These are phyloP conservation scores for Neuroterus valhalla DNA, from an alignment of 1,140 invertebrate genomes.

Conservation along the genomic window DNA sequence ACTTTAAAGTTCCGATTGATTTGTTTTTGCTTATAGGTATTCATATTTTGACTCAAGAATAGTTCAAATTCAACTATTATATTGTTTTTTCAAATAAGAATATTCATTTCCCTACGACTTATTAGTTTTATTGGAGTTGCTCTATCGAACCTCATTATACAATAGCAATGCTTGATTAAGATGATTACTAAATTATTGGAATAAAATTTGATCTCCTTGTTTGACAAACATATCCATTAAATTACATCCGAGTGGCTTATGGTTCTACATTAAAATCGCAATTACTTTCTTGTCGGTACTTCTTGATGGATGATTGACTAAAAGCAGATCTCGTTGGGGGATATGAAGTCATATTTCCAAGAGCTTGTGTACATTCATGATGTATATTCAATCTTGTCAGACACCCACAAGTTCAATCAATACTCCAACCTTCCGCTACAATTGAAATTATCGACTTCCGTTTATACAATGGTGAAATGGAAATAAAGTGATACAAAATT, in stretches of 20 bases:
- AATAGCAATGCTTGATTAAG: no score
- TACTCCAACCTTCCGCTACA: background rate
- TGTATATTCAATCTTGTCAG: background rate
- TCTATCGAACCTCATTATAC: no score
- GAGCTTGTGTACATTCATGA: background rate
- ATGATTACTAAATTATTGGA: no score
- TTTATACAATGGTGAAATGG: no score
- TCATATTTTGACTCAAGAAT: no score
- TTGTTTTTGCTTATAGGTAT: no score
- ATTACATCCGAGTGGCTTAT: conserved; percentile 38
- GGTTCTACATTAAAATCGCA: conserved; percentile 34
- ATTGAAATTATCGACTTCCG: conserved; percentile 27
- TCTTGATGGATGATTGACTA: conserved; percentile 42
- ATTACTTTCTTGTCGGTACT: conserved; percentile 38
- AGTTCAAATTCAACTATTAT: no score
- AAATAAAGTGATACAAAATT: no score
- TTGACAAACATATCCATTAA: conserved; percentile 24
- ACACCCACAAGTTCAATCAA: conserved; percentile 7
- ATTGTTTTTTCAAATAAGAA: no score
- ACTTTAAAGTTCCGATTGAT: no score
- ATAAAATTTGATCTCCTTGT: conserved; percentile 5
- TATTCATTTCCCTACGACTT: no score
- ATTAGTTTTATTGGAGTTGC: no score
- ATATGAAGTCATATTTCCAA: conserved; percentile 37
- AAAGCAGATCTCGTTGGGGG: conserved; percentile 35